phyloP scores from a whole-genome alignment of 2,797 vertebrate species.

The Lepilemur ruficaudatus region DNA sequence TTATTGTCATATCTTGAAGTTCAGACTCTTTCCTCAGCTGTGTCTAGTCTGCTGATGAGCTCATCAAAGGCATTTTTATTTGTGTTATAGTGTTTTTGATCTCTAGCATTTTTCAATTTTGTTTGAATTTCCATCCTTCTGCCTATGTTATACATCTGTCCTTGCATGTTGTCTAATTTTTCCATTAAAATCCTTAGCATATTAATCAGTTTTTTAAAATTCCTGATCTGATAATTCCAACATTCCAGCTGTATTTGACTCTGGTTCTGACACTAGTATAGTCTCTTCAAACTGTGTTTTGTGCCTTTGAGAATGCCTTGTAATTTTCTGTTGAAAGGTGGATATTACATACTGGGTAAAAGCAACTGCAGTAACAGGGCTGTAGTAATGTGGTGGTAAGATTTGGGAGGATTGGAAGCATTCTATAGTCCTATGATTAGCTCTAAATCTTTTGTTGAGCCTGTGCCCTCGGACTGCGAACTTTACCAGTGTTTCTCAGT shows the following conservation, averaged over 20 bases:
- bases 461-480: not conserved
- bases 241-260: not conserved
- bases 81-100: not conserved
- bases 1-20: not conserved
- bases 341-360: not conserved
- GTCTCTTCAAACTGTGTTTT: not conserved
- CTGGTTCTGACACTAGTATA: not conserved
- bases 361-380: not conserved
- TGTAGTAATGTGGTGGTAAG: not conserved
- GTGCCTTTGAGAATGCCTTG: not conserved
- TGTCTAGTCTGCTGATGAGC: not conserved
- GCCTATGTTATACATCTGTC: not conserved
- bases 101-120: not conserved
- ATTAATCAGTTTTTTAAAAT: not conserved
- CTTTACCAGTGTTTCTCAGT: not conserved
- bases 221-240: not conserved
- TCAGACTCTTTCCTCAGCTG: not conserved
- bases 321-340: not conserved
- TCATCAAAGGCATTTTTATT: not conserved
- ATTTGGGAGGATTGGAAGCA: not conserved
- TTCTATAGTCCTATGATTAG: not conserved
- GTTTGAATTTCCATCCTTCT: not conserved
- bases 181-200: not conserved
- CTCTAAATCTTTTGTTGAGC: not conserved
- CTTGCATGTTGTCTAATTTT: not conserved